Evolutionary conservation across 2,113 vertebrate species (phyloP), one percentile per base, ranked within the genome.

Genomic region (Rattus rattus): DNA sequence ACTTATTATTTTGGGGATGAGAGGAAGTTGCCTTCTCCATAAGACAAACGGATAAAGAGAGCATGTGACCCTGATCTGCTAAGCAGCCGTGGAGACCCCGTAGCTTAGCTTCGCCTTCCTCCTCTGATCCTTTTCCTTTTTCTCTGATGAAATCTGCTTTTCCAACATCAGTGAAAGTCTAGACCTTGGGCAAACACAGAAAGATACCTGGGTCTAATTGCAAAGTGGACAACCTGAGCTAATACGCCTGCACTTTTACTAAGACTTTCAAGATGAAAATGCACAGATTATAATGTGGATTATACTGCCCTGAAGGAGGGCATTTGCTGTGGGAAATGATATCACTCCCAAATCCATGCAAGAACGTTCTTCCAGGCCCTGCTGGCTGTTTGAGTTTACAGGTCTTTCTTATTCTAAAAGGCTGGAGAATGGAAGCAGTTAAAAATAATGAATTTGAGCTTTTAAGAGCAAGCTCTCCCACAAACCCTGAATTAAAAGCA

Each of bases 361-460:
- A 28, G 52, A 88, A 39, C 67, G 19, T 19, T 49, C 19, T 80
- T 91, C 56, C 73, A 76, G 19, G 2, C 19, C 36, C 2, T 56
- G 30, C 13, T n/a, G 28, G 8, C 47, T 91, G 43, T 86, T 95
- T 88, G 80, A 2, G 19, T 93, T 76, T 54, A 97, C 97, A 49
- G 79, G 30, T 80, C 43, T 54, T 73, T 24, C 14, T 92, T 26
- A 20, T 47, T 79, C 77, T 56, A 96, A 1, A 96, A 33, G 81
- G 59, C 17, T 84, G 14, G n/a, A 94, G 5, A 88, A 95, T n/a
- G 96, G 67, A 72, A 36, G 94, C 11, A 97, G 69, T 5, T 86
- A 26, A 96, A 97, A 94, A 85, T 70, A 87, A 96, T 11, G 16
- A 81, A 94, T 59, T 70, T 73, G 14, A 86, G 30, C 33, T 94